Base-by-base conservation (phyloP, 2,888 invertebrate species). In the Kryphioiulus occultus region DNA sequence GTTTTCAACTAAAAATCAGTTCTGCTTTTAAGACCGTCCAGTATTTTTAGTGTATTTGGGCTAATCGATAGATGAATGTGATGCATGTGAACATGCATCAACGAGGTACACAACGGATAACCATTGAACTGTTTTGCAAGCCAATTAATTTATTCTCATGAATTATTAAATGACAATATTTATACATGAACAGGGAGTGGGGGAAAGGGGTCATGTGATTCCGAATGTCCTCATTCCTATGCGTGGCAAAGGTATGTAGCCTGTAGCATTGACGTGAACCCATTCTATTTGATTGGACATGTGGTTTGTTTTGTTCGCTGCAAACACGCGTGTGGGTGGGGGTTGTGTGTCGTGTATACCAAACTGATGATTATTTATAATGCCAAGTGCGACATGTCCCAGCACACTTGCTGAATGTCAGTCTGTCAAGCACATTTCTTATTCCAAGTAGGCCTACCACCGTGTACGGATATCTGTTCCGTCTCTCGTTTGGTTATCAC, bases 361-460 rank as follows among this genome's bases (percentile, higher is more conserved):
- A 53, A 53, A 53, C 53, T 53, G 53, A 53, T 53, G 53, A 53
- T 53, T 53, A 53, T 53, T 53, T 53, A 53, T 53, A 17, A 53
- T 53, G 53, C 53, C 53, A 53, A 53, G n/a, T 53, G 53, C 53
- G 53, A 53, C 53, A 53, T 53, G 53, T 53, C 53, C 53, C 53
- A 53, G 53, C 53, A n/a, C 53, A 53, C 53, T 53, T 53, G 53
- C 53, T 53, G 53, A 53, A 53, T 53, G 53, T 53, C 53, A 53
- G 53, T 53, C 53, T 53, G 53, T 53, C 53, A 53, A n/a, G 53
- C 53, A 53, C 53, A 19, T 53, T 53, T 53, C 53, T 53, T 53
- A n/a, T 53, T 53, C 53, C n/a, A 53, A 5, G 53, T 53, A 53
- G 53, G 53, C 53, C 53, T 53, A 53, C 53, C 53, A 53, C 53